phyloP scores from a whole-genome alignment of 2,113 vertebrate species.

The Thermophis baileyi region DNA sequence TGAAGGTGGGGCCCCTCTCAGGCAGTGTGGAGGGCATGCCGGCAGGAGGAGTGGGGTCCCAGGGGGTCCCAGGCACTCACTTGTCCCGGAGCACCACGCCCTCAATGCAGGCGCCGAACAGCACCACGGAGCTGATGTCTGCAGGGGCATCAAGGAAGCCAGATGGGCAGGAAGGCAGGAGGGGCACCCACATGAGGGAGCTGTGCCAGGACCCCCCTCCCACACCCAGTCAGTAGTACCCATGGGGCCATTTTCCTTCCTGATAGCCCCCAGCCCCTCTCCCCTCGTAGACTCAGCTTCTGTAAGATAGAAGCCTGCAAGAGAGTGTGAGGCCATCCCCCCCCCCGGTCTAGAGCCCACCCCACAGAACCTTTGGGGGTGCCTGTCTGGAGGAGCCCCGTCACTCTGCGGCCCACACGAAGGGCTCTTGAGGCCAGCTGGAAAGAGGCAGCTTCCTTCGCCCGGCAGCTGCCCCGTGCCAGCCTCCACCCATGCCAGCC shows the following conservation, averaged over 20 bases:
- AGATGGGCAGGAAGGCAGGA: neutral
- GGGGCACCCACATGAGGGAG: too few relatives aligned
- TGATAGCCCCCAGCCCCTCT: neutral
- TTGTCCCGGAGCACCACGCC: conserved; percentile 92
- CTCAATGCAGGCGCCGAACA: conserved; percentile 95
- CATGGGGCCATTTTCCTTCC: neutral
- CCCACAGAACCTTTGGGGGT: neutral
- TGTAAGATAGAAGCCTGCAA: neutral
- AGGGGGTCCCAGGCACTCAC: conserved; percentile 68
- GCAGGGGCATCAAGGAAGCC: conserved; percentile 65
- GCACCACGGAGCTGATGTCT: conserved; percentile 90
- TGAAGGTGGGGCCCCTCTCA: neutral
- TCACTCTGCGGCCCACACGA: neutral
- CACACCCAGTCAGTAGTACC: neutral
- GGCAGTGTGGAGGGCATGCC: neutral
- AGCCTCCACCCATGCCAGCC: neutral
- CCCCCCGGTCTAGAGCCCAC: neutral
- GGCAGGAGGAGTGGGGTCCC: neutral
- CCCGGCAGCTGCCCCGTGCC: too few relatives aligned
- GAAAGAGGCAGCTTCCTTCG: neutral
- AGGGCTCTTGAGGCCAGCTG: neutral
- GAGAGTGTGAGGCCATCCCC: neutral
- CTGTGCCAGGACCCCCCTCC: neutral
- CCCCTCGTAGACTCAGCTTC: neutral
- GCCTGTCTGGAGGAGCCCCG: rapidly evolving